Base-by-base conservation (phyloP, 2,113 vertebrate genomes). In the Myocastor coypus region DNA sequence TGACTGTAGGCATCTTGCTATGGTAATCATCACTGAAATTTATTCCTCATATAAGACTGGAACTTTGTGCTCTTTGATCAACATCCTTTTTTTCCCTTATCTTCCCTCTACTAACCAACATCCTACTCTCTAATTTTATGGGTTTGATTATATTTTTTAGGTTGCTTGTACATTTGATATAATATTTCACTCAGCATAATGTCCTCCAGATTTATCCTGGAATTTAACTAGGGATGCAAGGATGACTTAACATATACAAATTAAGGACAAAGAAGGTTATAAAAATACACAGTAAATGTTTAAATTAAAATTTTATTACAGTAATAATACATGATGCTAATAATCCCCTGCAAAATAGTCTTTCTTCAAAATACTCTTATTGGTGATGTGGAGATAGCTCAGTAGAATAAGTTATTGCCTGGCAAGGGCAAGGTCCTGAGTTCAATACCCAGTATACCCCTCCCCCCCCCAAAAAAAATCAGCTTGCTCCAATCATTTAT, bases 401-500 rank as follows among this genome's bases (percentile, higher is more conserved):
- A n/a, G n/a, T n/a, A n/a, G n/a, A n/a, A n/a, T n/a, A n/a, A n/a
- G n/a, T n/a, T n/a, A n/a, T n/a, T n/a, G n/a, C n/a, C n/a, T n/a
- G n/a, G n/a, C n/a, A n/a, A n/a, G n/a, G n/a, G n/a, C n/a, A n/a
- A n/a, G n/a, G n/a, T n/a, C n/a, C n/a, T n/a, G n/a, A n/a, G n/a
- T n/a, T n/a, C n/a, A n/a, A n/a, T n/a, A n/a, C n/a, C n/a, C n/a
- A n/a, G n/a, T n/a, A n/a, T n/a, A n/a, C n/a, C n/a, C n/a, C n/a
- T n/a, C n/a, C n/a, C n/a, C n/a, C n/a, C n/a, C n/a, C n/a, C n/a
- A n/a, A n/a, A n/a, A n/a, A n/a, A n/a, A n/a, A n/a, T n/a, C 59
- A 92, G 57, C 57, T 89, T 85, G 42, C n/a, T 63, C 85, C 94
- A 89, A 86, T n/a, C 2, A 40, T 37, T 46, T 92, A 71, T 69